These are phyloP conservation scores for Mus spicilegus DNA, from an alignment of 2,113 vertebrate genomes.

Conservation along the genomic window DNA sequence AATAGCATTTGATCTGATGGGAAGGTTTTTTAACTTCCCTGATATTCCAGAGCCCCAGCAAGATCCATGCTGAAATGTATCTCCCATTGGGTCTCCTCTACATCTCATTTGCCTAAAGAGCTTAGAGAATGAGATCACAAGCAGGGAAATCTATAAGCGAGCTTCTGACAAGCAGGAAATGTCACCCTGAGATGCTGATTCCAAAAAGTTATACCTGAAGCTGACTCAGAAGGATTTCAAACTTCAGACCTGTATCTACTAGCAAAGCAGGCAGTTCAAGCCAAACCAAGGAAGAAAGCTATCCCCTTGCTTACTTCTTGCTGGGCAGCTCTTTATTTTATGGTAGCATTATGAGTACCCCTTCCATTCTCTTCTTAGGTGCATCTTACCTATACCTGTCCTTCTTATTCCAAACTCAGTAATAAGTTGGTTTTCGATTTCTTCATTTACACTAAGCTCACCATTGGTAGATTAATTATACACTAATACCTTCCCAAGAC, in stretches of 20 bases:
- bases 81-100: slow-evolving; percentile 32
- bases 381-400: no score
- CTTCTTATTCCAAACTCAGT: neutral
- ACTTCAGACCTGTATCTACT: neutral
- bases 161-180: slow-evolving; percentile 34
- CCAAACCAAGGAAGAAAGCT: neutral
- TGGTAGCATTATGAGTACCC: neutral
- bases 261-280: neutral
- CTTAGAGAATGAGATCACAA: slow-evolving; percentile 51
- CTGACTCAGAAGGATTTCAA: slow-evolving; percentile 35
- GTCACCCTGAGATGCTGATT: slow-evolving; percentile 13
- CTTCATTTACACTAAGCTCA: neutral
- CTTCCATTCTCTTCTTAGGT: neutral
- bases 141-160: slow-evolving; percentile 50
- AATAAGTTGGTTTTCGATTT: neutral
- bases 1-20: slow-evolving; percentile 43
- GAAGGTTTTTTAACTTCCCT: slow-evolving; percentile 21
- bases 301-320: neutral
- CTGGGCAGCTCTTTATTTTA: neutral
- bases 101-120: slow-evolving; percentile 68
- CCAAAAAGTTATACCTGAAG: slow-evolving; percentile 25
- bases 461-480: neutral
- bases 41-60: neutral
- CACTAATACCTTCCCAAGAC: neutral
- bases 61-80: slow-evolving; percentile 16